A percentile compares a stretch with the other conserved stretches of the same genome.
Conservation (phyloP, 2,888 invertebrate genomes). For the Ectropis crepuscularia region DNA sequence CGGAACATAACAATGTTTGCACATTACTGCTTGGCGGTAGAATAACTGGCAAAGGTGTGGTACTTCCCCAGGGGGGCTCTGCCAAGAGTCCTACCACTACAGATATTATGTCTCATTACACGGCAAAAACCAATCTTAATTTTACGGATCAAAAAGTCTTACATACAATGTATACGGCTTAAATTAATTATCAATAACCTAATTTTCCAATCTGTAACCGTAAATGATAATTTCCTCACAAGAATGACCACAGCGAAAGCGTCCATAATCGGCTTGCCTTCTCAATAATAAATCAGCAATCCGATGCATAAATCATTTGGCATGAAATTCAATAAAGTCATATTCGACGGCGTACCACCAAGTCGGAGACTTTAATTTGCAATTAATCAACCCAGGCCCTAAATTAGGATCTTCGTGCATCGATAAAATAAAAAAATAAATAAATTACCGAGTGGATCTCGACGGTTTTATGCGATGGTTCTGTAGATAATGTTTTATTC, state of each 20-base stretch:
- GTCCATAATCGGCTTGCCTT: slow-evolving; percentile 54
- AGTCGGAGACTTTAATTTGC: slow-evolving; percentile 80
- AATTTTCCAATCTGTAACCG: not conserved
- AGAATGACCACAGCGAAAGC: slow-evolving; percentile 39
- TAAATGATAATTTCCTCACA: slow-evolving; percentile 13
- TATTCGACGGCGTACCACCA: slow-evolving; percentile 73
- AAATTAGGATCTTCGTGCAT: slow-evolving; percentile 75
- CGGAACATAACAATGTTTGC: too few relatives aligned
- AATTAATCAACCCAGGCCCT: slow-evolving; percentile 77
- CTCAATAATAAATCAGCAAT: slow-evolving; percentile 74
- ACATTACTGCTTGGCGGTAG: too few relatives aligned
- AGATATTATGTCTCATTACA: too few relatives aligned
- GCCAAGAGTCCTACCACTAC: too few relatives aligned
- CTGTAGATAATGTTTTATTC: slow-evolving; percentile 14
- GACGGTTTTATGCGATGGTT: slow-evolving; percentile 16
- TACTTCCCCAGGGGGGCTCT: too few relatives aligned
- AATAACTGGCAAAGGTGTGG: too few relatives aligned
- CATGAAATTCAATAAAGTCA: slow-evolving; percentile 84
- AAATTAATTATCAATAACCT: not conserved
- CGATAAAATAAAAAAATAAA: slow-evolving; percentile 44
- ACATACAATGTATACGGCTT: not conserved
- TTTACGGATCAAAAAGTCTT: not conserved
- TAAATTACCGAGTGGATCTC: slow-evolving; percentile 44
- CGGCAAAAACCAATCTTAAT: too few relatives aligned
- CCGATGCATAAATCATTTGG: slow-evolving; percentile 73